phyloP scores from a whole-genome alignment of 2,888 invertebrate genomes.

The Dolichomitus sp. region DNA sequence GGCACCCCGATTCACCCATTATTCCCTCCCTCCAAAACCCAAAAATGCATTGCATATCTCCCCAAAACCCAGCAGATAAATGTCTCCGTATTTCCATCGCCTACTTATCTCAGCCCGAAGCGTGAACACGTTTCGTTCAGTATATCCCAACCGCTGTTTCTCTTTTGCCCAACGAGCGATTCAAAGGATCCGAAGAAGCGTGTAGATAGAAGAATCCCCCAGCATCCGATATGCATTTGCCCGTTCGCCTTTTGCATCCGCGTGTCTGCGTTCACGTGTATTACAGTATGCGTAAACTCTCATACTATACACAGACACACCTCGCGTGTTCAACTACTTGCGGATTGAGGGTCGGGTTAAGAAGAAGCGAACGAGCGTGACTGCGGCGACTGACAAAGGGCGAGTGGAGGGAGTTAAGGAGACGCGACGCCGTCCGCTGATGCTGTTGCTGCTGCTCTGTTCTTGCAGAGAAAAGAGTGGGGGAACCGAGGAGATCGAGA shows the following conservation, averaged over 20 bases:
- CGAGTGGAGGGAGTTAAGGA: conserved; percentile 45
- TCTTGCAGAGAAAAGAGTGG: conserved; percentile 1
- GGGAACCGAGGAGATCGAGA: conserved; percentile 17
- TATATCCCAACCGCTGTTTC: background rate
- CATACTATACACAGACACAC: background rate
- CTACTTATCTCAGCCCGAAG: conserved; percentile 4
- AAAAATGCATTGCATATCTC: background rate
- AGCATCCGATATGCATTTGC: conserved; percentile 18
- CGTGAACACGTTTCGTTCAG: conserved; percentile 7
- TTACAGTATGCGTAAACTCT: background rate
- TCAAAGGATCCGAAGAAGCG: conserved; percentile 20
- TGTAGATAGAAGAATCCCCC: background rate
- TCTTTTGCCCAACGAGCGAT: conserved; percentile 1
- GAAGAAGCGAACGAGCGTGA: conserved; percentile 69
- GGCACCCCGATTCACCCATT: background rate
- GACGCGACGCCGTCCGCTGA: conserved; percentile 18
- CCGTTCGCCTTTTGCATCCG: background rate
- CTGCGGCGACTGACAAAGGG: conserved; percentile 42
- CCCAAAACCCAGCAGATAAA: conserved; percentile 9
- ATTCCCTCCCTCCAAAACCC: background rate
- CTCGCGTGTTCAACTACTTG: conserved; percentile 19
- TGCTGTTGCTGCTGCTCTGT: conserved; percentile 11
- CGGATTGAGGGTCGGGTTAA: conserved; percentile 76
- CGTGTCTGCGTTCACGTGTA: background rate
- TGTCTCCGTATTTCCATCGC: background rate